These are phyloP conservation scores for Trogon surrucura DNA, from an alignment of 2,113 vertebrate genomes.

Conservation along the genomic window DNA sequence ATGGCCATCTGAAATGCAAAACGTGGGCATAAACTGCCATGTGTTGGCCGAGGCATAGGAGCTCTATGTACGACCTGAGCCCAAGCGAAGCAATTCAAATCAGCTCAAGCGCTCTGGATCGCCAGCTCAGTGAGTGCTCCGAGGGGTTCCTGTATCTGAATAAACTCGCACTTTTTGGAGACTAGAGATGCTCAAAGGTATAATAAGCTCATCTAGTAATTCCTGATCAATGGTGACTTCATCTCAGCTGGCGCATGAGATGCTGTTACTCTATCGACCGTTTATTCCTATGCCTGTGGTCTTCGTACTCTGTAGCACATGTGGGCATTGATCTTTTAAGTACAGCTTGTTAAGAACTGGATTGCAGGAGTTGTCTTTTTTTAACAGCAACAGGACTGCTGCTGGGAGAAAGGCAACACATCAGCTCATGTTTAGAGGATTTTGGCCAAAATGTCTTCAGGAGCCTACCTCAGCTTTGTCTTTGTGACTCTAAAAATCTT, in stretches of 20 bases:
- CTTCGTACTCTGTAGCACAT: neutral
- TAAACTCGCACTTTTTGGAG: neutral
- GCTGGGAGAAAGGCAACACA: neutral
- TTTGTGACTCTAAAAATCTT: neutral
- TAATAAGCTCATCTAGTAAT: neutral
- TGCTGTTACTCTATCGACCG: neutral
- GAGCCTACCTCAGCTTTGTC: neutral
- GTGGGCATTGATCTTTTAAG: neutral
- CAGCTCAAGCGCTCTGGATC: neutral
- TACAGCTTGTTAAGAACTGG: neutral
- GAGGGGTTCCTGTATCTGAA: neutral
- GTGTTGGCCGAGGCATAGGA: neutral
- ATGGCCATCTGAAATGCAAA: conserved; percentile 16
- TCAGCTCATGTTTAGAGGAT: neutral
- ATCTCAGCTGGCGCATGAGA: neutral
- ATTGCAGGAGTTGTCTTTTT: neutral
- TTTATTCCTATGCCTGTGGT: neutral
- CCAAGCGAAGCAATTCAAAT: neutral
- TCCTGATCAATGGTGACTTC: neutral
- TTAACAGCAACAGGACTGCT: neutral
- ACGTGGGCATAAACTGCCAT: neutral
- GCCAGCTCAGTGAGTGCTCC: neutral
- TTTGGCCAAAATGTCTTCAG: neutral
- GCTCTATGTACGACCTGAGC: neutral
- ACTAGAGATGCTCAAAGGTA: neutral